These are phyloP conservation scores for Tipula unca DNA, from an alignment of 2,888 invertebrate genomes.

Conservation along the genomic window DNA sequence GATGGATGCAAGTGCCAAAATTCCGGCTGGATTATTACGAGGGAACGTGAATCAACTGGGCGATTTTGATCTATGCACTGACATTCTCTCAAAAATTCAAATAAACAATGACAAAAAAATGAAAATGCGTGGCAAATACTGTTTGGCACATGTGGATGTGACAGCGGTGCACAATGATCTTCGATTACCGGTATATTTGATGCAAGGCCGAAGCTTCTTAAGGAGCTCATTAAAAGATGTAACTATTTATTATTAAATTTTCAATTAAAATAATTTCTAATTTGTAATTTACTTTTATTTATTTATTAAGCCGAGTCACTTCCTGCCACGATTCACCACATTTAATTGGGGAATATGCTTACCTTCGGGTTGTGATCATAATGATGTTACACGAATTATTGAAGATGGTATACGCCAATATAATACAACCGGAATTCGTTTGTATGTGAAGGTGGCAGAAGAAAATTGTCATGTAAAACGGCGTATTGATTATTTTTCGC, in stretches of 20 bases:
- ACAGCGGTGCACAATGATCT: conserved; percentile 49
- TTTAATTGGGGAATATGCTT: conserved; percentile 64
- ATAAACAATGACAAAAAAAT: conserved; percentile 50
- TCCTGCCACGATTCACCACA: conserved; percentile 61
- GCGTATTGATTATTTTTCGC: conserved; percentile 30
- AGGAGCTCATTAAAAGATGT: conserved; percentile 56
- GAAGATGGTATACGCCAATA: conserved; percentile 42
- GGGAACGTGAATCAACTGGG: conserved; percentile 64
- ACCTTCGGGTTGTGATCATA: conserved; percentile 53
- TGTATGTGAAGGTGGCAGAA: conserved; percentile 49
- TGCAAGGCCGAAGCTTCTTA: conserved; percentile 55
- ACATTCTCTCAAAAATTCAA: conserved; percentile 47
- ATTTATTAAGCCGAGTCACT: conserved; percentile 58
- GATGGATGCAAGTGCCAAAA: conserved; percentile 63
- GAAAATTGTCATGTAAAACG: conserved; percentile 52
- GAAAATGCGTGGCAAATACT: conserved; percentile 60
- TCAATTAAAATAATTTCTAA: neutral
- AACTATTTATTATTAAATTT: neutral
- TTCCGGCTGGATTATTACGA: conserved; percentile 57
- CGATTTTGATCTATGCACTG: conserved; percentile 61
- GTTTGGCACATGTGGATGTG: conserved; percentile 56
- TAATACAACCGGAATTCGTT: conserved; percentile 49
- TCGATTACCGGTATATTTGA: conserved; percentile 54
- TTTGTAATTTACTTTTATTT: conserved; percentile 17
- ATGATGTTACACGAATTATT: conserved; percentile 44